phyloP scores from a whole-genome alignment of 92 coral and sea anemone genomes.

The Epizoanthus rinbou region DNA sequence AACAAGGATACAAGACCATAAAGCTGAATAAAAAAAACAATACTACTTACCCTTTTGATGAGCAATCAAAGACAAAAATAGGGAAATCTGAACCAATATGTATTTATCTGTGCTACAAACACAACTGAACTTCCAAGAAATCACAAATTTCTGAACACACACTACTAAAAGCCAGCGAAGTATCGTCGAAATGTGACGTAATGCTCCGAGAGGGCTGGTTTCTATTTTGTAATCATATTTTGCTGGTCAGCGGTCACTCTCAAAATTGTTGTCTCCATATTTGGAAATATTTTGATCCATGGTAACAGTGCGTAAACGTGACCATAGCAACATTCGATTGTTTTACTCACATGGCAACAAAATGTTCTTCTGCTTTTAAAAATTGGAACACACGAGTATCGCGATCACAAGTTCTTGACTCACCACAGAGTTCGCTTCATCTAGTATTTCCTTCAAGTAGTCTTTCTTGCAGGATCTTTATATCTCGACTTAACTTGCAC shows the following conservation, averaged over 20 bases:
- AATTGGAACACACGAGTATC: background rate
- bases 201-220: background rate
- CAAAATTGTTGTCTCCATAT: background rate
- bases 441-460: background rate
- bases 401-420: background rate
- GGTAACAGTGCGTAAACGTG: conserved; percentile 56
- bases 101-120: background rate
- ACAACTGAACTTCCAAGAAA: background rate
- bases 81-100: background rate
- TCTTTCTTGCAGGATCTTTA: background rate
- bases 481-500: background rate
- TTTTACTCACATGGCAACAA: conserved; percentile 44
- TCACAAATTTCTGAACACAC: background rate
- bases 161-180: conserved; percentile 20
- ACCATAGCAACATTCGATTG: conserved; percentile 65
- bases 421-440: background rate
- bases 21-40: background rate
- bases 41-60: background rate
- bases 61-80: background rate
- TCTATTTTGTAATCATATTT: background rate
- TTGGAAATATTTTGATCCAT: conserved; percentile 20
- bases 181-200: background rate
- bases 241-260: background rate
- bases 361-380: background rate
- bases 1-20: background rate